Evolutionary conservation across 2,888 invertebrate species (phyloP).

Genomic region (Cheilosia scutellata): DNA sequence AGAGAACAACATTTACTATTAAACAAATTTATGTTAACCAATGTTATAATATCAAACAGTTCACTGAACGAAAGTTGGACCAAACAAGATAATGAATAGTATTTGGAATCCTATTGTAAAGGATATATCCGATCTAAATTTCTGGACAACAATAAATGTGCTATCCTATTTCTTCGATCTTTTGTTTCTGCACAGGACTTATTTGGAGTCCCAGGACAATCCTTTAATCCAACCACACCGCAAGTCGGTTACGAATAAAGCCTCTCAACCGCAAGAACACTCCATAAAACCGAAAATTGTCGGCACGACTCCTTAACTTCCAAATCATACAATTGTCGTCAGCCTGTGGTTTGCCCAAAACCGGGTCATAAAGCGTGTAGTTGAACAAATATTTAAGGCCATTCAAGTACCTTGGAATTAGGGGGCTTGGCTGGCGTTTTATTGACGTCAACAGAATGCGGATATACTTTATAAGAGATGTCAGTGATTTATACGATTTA

Average conservation of each 20-base stretch:
- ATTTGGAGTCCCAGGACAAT: too few relatives aligned
- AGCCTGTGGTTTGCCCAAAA: not conserved
- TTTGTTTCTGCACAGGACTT: too few relatives aligned
- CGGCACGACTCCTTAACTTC: too few relatives aligned
- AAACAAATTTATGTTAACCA: not conserved
- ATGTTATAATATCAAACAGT: not conserved
- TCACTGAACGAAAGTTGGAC: not conserved
- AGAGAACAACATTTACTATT: not conserved
- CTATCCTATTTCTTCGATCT: too few relatives aligned
- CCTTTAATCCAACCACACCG: too few relatives aligned
- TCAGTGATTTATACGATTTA: slow-evolving; percentile 40
- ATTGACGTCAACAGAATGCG: slow-evolving; percentile 34
- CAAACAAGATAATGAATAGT: not conserved
- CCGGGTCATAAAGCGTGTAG: not conserved
- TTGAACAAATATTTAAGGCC: not conserved
- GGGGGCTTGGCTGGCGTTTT: slow-evolving; percentile 4
- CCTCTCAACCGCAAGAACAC: not conserved
- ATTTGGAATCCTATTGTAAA: too few relatives aligned
- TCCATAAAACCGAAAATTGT: not conserved
- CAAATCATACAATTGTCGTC: not conserved
- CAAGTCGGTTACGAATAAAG: too few relatives aligned
- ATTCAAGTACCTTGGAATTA: slow-evolving; percentile 2
- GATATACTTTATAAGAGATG: slow-evolving; percentile 16
- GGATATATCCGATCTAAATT: too few relatives aligned
- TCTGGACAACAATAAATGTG: too few relatives aligned